These are phyloP conservation scores for Oasisia sp. DNA, from an alignment of 2,888 invertebrate genomes.

Conservation along the genomic window DNA sequence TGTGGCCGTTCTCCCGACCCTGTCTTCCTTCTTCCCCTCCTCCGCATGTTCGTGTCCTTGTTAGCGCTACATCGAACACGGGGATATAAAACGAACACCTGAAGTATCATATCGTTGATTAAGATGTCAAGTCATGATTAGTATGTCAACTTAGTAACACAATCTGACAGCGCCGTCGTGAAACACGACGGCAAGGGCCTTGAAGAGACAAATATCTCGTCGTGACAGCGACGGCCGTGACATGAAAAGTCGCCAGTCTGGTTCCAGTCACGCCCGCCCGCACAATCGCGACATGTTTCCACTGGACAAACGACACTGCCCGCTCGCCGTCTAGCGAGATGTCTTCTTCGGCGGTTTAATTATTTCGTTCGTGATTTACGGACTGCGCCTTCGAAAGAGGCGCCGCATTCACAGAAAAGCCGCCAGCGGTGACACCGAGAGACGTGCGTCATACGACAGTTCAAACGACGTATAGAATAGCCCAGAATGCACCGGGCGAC, in stretches of 20 bases:
- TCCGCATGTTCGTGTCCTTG: no score
- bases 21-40: no score
- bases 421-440: background rate
- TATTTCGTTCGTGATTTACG: background rate
- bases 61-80: background rate
- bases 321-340: background rate
- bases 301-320: background rate
- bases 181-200: background rate
- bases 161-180: background rate
- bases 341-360: background rate
- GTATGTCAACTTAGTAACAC: background rate
- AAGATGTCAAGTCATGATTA: background rate
- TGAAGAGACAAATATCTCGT: background rate
- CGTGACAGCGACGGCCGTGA: background rate
- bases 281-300: background rate
- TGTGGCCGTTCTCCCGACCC: no score
- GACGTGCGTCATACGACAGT: conserved; percentile 12
- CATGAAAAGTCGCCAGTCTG: background rate
- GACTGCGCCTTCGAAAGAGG: background rate
- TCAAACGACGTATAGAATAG: conserved; percentile 2
- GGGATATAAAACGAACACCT: background rate
- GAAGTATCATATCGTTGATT: background rate
- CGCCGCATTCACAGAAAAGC: background rate
- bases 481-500: conserved; percentile 1
- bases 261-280: background rate